Evolutionary conservation across 2,797 vertebrate genomes (phyloP).

Genomic region (Syngnathus rostellatus): DNA sequence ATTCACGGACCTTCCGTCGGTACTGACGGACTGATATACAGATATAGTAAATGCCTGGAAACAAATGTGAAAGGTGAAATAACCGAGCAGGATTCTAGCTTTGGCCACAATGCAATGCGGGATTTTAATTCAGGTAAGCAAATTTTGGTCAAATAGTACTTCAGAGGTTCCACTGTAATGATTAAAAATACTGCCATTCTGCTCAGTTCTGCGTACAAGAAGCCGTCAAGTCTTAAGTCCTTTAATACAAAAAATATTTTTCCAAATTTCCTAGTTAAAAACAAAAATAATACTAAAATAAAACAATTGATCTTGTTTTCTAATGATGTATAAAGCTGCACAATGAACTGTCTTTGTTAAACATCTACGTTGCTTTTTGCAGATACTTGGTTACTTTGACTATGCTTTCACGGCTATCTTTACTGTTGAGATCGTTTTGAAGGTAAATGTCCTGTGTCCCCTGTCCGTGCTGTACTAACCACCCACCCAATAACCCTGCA

Average conservation of each 20-base stretch:
- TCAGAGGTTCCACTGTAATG: neutral
- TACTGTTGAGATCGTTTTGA: slow-evolving; percentile 99
- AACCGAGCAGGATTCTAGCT: no score
- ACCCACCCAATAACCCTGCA: slow-evolving; percentile 80
- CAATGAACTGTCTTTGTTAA: slow-evolving; percentile 65
- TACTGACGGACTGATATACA: no score
- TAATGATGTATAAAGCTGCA: slow-evolving; percentile 48
- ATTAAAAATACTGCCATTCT: neutral
- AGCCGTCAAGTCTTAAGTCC: neutral
- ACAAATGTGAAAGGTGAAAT: no score
- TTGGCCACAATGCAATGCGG: no score
- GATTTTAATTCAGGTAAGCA: no score
- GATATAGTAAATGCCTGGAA: no score
- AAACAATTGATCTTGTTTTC: slow-evolving; percentile 11
- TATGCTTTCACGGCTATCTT: slow-evolving; percentile 99
- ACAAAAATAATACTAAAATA: neutral
- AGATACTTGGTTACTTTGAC: slow-evolving; percentile 99
- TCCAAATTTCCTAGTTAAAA: slow-evolving; percentile 1
- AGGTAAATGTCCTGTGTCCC: slow-evolving; percentile 89
- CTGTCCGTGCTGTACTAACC: slow-evolving; percentile 68
- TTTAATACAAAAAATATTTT: neutral
- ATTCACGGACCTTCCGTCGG: no score
- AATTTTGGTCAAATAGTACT: neutral
- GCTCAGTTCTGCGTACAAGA: neutral
- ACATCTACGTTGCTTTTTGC: slow-evolving; percentile 83